Conservation (phyloP, 2,113 vertebrate species). For the Leptodactylus fuscus region DNA sequence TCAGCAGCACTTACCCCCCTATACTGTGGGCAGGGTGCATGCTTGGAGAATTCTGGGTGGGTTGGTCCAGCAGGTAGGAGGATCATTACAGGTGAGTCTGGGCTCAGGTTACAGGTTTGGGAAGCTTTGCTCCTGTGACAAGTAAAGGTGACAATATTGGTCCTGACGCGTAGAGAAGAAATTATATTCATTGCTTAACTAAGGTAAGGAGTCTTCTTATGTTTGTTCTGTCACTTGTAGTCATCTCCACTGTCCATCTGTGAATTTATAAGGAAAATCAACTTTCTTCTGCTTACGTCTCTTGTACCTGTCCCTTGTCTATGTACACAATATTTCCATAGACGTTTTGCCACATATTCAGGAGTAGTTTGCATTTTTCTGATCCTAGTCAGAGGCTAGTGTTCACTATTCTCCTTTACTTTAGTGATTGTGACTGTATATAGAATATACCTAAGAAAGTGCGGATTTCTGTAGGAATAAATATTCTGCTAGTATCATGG, state of each 20-base stretch:
- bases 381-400: background rate
- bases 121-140: background rate
- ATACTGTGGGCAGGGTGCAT: background rate
- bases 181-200: background rate
- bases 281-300: background rate
- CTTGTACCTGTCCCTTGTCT: background rate
- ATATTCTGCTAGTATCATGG: background rate
- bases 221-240: background rate
- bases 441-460: no score
- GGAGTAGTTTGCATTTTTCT: background rate
- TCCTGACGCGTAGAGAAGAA: background rate
- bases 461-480: background rate
- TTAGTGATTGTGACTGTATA: background rate
- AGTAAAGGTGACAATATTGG: background rate
- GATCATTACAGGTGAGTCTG: slow-evolving; percentile 39
- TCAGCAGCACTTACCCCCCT: background rate
- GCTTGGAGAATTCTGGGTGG: background rate
- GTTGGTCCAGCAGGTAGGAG: slow-evolving; percentile 43
- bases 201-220: background rate
- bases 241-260: background rate
- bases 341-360: background rate
- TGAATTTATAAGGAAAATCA: background rate
- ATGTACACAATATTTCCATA: background rate
- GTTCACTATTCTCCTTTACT: no score
- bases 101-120: slow-evolving; percentile 6